phyloP scores from a whole-genome alignment of 64 coral and sea anemone species.

The Hydrozoanthus tunicans region DNA sequence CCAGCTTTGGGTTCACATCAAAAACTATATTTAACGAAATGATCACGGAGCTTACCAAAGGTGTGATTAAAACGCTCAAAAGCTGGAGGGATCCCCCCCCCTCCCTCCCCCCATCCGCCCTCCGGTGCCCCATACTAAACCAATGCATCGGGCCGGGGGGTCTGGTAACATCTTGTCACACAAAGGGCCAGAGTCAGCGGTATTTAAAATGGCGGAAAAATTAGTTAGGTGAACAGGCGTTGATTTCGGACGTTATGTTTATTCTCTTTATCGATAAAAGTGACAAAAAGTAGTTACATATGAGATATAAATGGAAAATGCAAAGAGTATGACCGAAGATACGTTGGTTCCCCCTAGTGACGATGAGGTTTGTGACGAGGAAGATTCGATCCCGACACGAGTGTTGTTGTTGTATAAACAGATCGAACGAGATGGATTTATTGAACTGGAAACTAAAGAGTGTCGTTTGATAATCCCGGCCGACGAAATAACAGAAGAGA shows the following conservation, averaged over 20 bases:
- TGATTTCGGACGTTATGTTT: neutral
- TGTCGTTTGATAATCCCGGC: neutral
- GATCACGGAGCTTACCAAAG: too few species aligned
- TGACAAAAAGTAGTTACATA: neutral
- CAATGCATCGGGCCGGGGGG: too few species aligned
- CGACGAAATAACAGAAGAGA: neutral
- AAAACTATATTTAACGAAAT: too few species aligned
- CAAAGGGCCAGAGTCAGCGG: constrained; percentile 15
- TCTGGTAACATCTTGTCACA: neutral
- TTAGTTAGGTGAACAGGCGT: neutral
- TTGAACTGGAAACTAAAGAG: constrained; percentile 43
- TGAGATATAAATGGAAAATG: neutral
- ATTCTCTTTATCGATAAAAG: neutral
- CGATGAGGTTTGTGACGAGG: constrained; percentile 2
- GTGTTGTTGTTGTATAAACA: constrained; percentile 55
- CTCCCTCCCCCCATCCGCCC: too few species aligned
- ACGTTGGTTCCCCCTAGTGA: constrained; percentile 28
- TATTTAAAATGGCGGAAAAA: constrained; percentile 22
- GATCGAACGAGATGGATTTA: constrained; percentile 39
- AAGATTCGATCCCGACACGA: constrained; percentile 21
- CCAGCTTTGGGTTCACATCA: too few species aligned
- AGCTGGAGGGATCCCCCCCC: too few species aligned
- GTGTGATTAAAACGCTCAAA: too few species aligned
- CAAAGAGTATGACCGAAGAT: constrained; percentile 38
- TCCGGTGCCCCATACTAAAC: too few species aligned